Percentiles rank a stretch among this genome's conserved stretches.
phyloP scores from a whole-genome alignment of 2,113 vertebrate genomes.

The Sardina pilchardus region DNA sequence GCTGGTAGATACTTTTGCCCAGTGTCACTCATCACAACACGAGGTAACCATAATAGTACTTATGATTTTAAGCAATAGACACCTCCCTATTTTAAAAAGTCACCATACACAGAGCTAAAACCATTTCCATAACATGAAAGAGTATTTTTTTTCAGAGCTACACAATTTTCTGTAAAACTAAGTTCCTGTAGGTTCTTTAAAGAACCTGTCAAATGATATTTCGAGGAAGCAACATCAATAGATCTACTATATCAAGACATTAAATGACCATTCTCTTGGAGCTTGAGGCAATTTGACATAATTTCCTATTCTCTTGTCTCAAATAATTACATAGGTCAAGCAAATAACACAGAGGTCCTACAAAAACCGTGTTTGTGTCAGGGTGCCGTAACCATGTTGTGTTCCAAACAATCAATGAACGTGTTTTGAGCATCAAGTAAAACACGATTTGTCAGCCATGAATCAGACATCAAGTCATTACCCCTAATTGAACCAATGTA shows the following conservation, averaged over 20 bases:
- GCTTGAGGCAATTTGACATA: not conserved
- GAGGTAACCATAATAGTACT: not conserved
- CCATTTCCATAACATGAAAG: not conserved
- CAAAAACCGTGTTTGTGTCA: not conserved
- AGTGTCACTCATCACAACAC: not conserved
- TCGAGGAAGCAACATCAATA: not conserved
- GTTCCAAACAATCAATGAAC: not conserved
- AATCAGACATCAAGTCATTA: constrained; percentile 55
- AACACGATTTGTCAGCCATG: not conserved
- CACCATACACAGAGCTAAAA: not conserved
- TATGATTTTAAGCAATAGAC: not conserved
- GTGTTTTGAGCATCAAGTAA: not conserved
- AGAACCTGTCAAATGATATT: not conserved
- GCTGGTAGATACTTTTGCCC: not conserved
- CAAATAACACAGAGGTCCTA: not conserved
- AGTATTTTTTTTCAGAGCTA: not conserved
- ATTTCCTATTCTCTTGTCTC: not conserved
- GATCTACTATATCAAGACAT: not conserved
- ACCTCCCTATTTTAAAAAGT: not conserved
- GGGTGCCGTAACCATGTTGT: not conserved
- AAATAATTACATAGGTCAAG: not conserved
- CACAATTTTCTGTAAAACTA: not conserved
- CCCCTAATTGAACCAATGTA: constrained; percentile 65
- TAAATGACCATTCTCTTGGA: not conserved
- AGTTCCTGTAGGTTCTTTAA: not conserved